phyloP scores from a whole-genome alignment of 1,140 invertebrate genomes.

The Berghia stephanieae region DNA sequence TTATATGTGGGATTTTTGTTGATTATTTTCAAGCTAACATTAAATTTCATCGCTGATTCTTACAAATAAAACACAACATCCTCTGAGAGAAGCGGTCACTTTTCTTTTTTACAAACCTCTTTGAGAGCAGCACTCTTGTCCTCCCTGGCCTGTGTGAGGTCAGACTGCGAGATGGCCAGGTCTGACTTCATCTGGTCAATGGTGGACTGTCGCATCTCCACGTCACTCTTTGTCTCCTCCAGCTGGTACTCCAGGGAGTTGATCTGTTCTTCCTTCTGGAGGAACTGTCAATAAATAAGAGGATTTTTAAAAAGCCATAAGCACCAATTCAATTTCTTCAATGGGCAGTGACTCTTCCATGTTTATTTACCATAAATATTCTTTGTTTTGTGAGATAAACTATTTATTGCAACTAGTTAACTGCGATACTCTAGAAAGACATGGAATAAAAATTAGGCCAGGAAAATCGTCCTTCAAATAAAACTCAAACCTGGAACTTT shows the following conservation, averaged over 20 bases:
- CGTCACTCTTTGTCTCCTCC: conserved; percentile 52
- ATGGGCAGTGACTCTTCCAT: too few species aligned
- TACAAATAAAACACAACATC: not conserved
- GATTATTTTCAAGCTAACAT: not conserved
- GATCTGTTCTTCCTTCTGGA: conserved; percentile 56
- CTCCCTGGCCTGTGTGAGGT: conserved; percentile 55
- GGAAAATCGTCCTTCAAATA: too few species aligned
- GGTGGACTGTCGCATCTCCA: conserved; percentile 47
- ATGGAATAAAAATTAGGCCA: too few species aligned
- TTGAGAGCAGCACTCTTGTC: conserved; percentile 59
- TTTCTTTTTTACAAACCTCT: conserved; percentile 60
- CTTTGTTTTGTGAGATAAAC: too few species aligned
- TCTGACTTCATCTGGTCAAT: conserved; percentile 54
- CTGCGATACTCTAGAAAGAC: too few species aligned
- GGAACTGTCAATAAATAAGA: conserved; percentile 40
- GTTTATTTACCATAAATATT: too few species aligned
- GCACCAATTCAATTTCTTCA: too few species aligned
- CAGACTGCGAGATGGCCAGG: conserved; percentile 54
- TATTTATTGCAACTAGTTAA: too few species aligned
- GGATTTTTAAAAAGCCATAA: too few species aligned
- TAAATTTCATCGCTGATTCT: not conserved
- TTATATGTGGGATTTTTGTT: not conserved
- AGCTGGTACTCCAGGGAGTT: conserved; percentile 59
- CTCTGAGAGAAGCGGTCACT: too few species aligned
- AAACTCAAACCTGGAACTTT: too few species aligned